A percentile compares a stretch with the other conserved stretches of the same genome.
These are phyloP conservation scores for Ammospiza nelsoni DNA, from an alignment of 2,113 vertebrate species.

Conservation along the genomic window DNA sequence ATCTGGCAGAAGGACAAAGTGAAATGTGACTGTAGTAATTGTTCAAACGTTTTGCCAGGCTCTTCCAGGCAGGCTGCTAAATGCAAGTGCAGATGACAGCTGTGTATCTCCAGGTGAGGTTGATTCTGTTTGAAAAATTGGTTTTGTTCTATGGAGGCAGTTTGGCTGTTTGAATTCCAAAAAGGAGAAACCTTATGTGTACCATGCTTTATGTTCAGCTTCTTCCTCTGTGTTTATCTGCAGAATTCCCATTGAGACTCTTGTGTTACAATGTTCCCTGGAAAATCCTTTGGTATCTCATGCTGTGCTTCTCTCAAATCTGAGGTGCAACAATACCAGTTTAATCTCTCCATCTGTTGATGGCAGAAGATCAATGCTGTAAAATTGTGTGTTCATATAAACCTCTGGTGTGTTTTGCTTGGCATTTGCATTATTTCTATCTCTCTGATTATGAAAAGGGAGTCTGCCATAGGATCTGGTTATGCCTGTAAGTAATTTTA, in stretches of 20 bases:
- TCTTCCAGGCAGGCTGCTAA: constrained; percentile 22
- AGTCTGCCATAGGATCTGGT: neutral
- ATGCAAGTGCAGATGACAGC: constrained; percentile 26
- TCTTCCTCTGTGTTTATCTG: neutral
- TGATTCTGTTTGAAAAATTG: constrained; percentile 15
- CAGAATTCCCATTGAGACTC: constrained; percentile 37
- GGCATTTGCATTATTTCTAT: neutral
- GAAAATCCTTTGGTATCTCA: constrained; percentile 48
- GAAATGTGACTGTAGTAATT: neutral
- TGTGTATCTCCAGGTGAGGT: constrained; percentile 47
- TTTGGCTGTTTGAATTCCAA: constrained; percentile 35
- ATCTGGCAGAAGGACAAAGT: constrained; percentile 8
- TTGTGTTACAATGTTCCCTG: neutral
- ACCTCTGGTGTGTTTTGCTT: neutral
- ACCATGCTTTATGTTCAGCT: neutral
- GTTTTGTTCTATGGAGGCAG: constrained; percentile 10
- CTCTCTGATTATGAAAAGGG: neutral
- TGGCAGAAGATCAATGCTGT: constrained; percentile 30
- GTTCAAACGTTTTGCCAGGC: neutral
- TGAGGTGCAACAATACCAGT: neutral
- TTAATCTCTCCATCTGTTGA: constrained; percentile 54
- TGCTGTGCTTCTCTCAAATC: constrained; percentile 12
- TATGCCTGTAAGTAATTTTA: neutral
- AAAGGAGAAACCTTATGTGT: neutral
- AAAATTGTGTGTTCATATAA: neutral